phyloP scores from a whole-genome alignment of 2,113 vertebrate genomes.

The Ptilorrhoa leucosticta region DNA sequence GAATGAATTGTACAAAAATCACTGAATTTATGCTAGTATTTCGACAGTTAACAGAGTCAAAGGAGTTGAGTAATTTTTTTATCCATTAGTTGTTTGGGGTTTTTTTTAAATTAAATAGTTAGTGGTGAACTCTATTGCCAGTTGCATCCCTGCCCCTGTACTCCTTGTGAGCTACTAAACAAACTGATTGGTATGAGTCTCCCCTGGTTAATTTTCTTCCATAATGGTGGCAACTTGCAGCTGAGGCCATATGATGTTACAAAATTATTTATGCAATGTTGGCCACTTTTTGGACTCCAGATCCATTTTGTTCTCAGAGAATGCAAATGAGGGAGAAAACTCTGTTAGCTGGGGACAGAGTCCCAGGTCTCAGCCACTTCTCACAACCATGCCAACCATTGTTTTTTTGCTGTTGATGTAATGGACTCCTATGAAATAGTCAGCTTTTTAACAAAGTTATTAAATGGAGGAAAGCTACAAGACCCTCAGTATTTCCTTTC shows the following conservation, averaged over 20 bases:
- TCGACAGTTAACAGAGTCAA: background rate
- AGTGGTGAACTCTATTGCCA: constrained; percentile 72
- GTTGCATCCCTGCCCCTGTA: constrained; percentile 70
- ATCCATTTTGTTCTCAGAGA: constrained; percentile 67
- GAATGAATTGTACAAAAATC: background rate
- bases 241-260: constrained; percentile 81
- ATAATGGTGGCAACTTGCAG: constrained; percentile 82
- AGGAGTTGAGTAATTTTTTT: constrained; percentile 46
- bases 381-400: constrained; percentile 54
- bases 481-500: constrained; percentile 15
- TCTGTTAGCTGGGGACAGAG: constrained; percentile 62
- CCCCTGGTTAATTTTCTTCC: constrained; percentile 81
- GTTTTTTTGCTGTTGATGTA: constrained; percentile 52
- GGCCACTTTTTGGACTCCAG: constrained; percentile 75
- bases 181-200: constrained; percentile 81
- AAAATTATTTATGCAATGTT: constrained; percentile 84
- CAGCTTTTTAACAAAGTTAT: constrained; percentile 63
- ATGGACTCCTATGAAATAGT: constrained; percentile 63
- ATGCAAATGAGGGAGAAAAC: constrained; percentile 64
- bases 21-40: background rate
- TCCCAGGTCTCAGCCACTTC: constrained; percentile 45
- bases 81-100: constrained; percentile 58
- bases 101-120: constrained; percentile 61
- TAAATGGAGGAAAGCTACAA: constrained; percentile 48
- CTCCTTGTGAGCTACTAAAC: constrained; percentile 75